phyloP scores from a whole-genome alignment of 2,113 vertebrate species.

The Globicephala melas region DNA sequence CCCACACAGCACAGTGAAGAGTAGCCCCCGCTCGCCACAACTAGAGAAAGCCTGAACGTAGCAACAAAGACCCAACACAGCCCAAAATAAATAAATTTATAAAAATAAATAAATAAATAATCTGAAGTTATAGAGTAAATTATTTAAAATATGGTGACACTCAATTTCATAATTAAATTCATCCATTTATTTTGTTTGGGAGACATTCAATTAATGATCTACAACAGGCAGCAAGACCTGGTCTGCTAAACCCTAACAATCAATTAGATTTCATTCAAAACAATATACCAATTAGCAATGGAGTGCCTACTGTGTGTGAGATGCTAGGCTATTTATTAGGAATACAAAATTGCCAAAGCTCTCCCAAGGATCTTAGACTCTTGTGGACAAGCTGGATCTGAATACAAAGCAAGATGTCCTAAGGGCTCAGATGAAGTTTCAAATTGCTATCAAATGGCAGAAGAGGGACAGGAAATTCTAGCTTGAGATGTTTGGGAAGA shows the following conservation, averaged over 20 bases:
- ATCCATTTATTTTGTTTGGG: background rate
- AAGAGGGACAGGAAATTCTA: background rate
- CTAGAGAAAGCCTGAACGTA: too few relatives aligned
- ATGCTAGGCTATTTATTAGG: background rate
- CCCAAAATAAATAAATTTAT: too few relatives aligned
- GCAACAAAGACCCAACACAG: too few relatives aligned
- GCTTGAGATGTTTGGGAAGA: background rate
- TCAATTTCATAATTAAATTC: conserved; percentile 40
- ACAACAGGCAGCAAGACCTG: background rate
- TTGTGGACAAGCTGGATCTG: background rate
- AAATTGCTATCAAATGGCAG: background rate
- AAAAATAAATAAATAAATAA: background rate
- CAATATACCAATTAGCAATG: background rate
- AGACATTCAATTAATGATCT: conserved; percentile 12
- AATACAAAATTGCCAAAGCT: background rate
- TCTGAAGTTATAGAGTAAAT: conserved; percentile 39
- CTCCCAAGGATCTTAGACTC: background rate
- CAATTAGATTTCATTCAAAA: conserved; percentile 25
- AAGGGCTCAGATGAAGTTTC: background rate
- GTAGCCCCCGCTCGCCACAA: too few relatives aligned
- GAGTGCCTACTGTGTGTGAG: background rate
- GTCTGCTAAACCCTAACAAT: background rate
- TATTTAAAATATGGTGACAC: conserved; percentile 3
- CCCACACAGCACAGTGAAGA: too few relatives aligned
- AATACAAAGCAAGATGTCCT: background rate